A percentile compares a stretch with the other conserved stretches of the same genome.
These are phyloP conservation scores for Drosophila varians DNA, from an alignment of 1,140 invertebrate species.

Conservation along the genomic window DNA sequence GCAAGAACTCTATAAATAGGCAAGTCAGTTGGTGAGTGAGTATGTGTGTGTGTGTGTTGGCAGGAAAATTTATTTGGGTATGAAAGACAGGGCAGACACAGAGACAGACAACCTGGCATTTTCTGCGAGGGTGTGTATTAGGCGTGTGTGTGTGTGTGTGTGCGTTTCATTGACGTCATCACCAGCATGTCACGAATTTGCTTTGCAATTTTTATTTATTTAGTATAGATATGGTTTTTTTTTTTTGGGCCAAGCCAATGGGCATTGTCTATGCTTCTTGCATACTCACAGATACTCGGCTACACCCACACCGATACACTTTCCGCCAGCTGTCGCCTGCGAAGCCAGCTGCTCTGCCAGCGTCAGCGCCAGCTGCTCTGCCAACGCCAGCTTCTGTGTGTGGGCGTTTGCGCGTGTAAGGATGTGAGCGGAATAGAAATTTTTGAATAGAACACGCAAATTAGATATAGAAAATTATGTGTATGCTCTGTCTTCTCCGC, in stretches of 20 bases:
- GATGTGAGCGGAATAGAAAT: constrained; percentile 68
- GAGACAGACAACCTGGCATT: constrained; percentile 41
- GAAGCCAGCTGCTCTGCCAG: constrained; percentile 18
- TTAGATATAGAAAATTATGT: constrained; percentile 74
- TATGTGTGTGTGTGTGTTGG: not conserved
- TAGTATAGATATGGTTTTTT: constrained; percentile 16
- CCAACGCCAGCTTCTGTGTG: constrained; percentile 38
- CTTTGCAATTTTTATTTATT: constrained; percentile 58
- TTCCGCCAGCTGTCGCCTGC: constrained; percentile 41
- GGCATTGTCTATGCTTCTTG: constrained; percentile 46
- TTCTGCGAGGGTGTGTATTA: not conserved
- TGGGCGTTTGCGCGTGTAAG: constrained; percentile 77
- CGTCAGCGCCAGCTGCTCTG: not conserved
- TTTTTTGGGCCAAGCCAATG: constrained; percentile 51
- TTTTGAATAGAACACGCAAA: constrained; percentile 74
- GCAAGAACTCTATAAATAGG: constrained; percentile 58
- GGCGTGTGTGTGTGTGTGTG: constrained; percentile 23
- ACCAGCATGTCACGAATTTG: constrained; percentile 79
- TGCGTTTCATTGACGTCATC: constrained; percentile 75
- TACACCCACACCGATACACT: not conserved
- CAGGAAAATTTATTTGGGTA: constrained; percentile 27
- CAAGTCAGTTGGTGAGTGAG: not conserved
- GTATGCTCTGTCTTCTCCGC: constrained; percentile 20
- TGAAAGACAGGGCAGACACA: constrained; percentile 12
- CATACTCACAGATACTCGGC: constrained; percentile 17